Evolutionary conservation across 2,888 invertebrate species (phyloP), one percentile per base, ranked within the genome.

Genomic region (Tachystola acroxantha): DNA sequence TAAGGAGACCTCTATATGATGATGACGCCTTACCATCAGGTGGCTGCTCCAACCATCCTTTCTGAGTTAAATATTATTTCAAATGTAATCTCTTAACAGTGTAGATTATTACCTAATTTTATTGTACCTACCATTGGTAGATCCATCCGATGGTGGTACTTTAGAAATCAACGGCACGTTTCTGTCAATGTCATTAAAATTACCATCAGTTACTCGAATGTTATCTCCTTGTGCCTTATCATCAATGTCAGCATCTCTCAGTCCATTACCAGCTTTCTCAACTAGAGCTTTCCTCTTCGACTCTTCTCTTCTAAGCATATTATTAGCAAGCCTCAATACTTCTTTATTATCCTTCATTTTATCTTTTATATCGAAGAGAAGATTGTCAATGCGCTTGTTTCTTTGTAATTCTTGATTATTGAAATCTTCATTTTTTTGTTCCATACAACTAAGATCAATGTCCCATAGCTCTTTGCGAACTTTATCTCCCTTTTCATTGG

Each of bases 331-430:
- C 37, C 67, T 57, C 24, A 79, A 49, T 3, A 86, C 82, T 36
- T 85, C 84, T 49, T 78, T 68, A 42, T 84, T 86, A 45, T 79
- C 80, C 39, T 78, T 84, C 82, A 84, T 82, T 42, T 78, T 81
- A 36, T 73, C 78, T 54, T 85, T 81, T 20, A 86, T 85, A 35
- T 76, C 70, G 31, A 53, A 53, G n/a, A 86, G 67, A 10, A 86
- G 66, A 37, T 54, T 55, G 37, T 78, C 65, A 19, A 86, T 82
- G 22, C 72, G 66, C 32, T 74, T 64, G 37, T 65, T 77, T 32
- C 78, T 51, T 33, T 75, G 70, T 12, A 54, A 27, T 47, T 79
- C 71, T 40, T 64, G 63, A 29, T 66, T 48, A 40, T 69, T 61
- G 1, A 54, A 58, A 7, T 72, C 67, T 37, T 63, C 58, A 29